Evolutionary conservation across 2,888 invertebrate genomes (phyloP).

Genomic region (Torymus texanus): DNA sequence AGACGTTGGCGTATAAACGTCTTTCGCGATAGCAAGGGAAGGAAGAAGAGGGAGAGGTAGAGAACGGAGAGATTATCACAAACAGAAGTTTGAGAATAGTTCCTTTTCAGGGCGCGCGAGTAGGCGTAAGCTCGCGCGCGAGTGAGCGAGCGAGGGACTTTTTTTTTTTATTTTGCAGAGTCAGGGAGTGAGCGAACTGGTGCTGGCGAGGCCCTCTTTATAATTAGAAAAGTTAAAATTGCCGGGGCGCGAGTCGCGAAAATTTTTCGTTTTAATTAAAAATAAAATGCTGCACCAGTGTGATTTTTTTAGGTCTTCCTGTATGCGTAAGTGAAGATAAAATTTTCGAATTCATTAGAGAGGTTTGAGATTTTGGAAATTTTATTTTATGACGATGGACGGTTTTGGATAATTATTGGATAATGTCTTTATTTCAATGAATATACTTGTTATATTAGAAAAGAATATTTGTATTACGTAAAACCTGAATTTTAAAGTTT

Average conservation of each 20-base stretch:
- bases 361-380: too few relatives aligned
- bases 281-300: conserved; percentile 13
- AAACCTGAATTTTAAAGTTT: too few relatives aligned
- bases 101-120: conserved; percentile 23
- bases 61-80: conserved; percentile 40
- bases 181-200: neutral
- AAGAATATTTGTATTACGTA: too few relatives aligned
- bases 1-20: conserved; percentile 35
- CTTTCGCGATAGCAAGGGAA: conserved; percentile 16
- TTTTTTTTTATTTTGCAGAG: conserved; percentile 19
- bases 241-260: conserved; percentile 4
- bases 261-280: conserved; percentile 47
- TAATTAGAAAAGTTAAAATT: conserved; percentile 51
- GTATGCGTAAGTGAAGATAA: too few relatives aligned
- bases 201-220: conserved; percentile 15
- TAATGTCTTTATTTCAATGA: too few relatives aligned
- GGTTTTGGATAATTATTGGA: too few relatives aligned
- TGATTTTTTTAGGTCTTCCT: neutral
- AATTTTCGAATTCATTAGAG: too few relatives aligned
- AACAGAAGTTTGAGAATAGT: conserved; percentile 50
- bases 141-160: too few relatives aligned
- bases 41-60: too few relatives aligned
- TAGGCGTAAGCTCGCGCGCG: too few relatives aligned
- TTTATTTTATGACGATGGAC: too few relatives aligned
- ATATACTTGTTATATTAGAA: too few relatives aligned